phyloP scores from a whole-genome alignment of 2,888 invertebrate genomes.

The Patella pellucida region DNA sequence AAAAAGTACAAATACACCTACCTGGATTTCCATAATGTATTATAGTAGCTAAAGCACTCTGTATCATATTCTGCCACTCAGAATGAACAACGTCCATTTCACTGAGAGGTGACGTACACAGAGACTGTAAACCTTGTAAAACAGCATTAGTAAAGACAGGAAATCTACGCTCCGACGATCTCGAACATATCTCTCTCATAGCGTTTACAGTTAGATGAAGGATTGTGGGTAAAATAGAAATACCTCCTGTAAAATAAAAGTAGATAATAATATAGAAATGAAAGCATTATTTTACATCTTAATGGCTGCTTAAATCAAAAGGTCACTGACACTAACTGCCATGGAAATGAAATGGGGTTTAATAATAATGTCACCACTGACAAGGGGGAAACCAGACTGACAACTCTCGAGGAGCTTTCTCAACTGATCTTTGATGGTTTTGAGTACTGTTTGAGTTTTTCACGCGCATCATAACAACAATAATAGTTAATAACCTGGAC shows the following conservation, averaged over 20 bases:
- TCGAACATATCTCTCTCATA: slow-evolving; percentile 83
- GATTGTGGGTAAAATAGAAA: slow-evolving; percentile 90
- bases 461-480: too few species aligned
- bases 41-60: slow-evolving; percentile 90
- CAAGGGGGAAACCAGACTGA: too few species aligned
- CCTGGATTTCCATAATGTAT: slow-evolving; percentile 81
- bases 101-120: slow-evolving; percentile 76
- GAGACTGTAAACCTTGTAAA: slow-evolving; percentile 82
- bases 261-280: neutral
- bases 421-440: too few species aligned
- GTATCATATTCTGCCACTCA: slow-evolving; percentile 86
- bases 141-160: slow-evolving; percentile 83
- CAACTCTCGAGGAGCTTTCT: too few species aligned
- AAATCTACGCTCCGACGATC: slow-evolving; percentile 72
- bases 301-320: too few species aligned
- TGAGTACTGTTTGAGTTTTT: too few species aligned
- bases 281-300: too few species aligned
- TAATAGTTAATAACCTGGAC: too few species aligned
- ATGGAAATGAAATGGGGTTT: too few species aligned
- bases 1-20: slow-evolving; percentile 18
- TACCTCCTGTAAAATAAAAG: slow-evolving; percentile 76
- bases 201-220: slow-evolving; percentile 92
- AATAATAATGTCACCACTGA: too few species aligned
- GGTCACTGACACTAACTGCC: too few species aligned
- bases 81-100: slow-evolving; percentile 73